phyloP scores from a whole-genome alignment of 2,888 invertebrate species.

The Campoletis raptor region DNA sequence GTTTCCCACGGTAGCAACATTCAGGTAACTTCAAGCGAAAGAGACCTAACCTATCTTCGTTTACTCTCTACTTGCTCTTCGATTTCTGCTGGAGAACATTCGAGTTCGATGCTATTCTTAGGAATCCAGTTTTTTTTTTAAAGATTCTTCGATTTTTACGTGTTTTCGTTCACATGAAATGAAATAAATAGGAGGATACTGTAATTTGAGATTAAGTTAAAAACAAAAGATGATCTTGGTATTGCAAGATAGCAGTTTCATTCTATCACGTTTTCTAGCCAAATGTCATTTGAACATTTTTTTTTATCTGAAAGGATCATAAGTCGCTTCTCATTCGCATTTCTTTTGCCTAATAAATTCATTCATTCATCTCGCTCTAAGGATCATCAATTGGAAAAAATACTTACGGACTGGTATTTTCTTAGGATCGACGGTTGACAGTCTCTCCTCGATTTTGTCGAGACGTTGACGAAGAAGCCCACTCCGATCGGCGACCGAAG shows the following conservation, averaged over 20 bases:
- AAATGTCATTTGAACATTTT: not conserved
- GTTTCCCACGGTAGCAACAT: constrained; percentile 81
- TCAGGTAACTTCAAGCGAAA: constrained; percentile 70
- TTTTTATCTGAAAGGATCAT: not conserved
- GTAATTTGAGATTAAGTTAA: not conserved
- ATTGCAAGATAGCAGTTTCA: no score
- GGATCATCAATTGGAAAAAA: constrained; percentile 39
- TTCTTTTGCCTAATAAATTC: not conserved
- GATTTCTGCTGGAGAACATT: constrained; percentile 34
- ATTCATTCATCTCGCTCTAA: not conserved
- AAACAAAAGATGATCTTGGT: not conserved
- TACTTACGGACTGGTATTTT: constrained; percentile 98
- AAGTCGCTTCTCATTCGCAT: not conserved
- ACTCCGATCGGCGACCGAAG: constrained; percentile 91
- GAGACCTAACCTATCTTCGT: constrained; percentile 31
- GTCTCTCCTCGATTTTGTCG: constrained; percentile 89
- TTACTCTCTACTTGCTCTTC: constrained; percentile 40
- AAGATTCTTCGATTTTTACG: not conserved
- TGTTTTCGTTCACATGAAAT: not conserved
- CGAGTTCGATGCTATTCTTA: constrained; percentile 30
- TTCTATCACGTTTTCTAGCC: not conserved
- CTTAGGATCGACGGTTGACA: constrained; percentile 93
- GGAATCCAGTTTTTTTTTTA: constrained; percentile 18
- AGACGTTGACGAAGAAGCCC: constrained; percentile 90
- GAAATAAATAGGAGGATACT: not conserved